Evolutionary conservation across 2,113 vertebrate genomes (phyloP), one percentile per base, ranked within the genome.

Genomic region (Pelobates fuscus): DNA sequence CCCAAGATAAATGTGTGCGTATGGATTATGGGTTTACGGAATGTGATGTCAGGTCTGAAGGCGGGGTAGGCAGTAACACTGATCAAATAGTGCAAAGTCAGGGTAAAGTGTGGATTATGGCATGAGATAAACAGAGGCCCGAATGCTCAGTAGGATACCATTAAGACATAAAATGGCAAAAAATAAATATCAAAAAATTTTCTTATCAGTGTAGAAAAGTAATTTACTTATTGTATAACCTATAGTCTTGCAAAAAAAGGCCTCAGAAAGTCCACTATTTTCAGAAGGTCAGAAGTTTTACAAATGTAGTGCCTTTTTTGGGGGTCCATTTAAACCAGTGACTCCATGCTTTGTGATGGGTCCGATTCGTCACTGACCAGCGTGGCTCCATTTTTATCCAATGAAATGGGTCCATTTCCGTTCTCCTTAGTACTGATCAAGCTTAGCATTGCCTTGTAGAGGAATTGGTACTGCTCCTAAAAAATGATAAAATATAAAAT

Each of bases 121-220:
- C 91, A 88, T 93, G 88, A 94, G 94, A 94, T 86, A 93, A 95
- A 92, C 84, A 89, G 90, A 93, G 94, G 93, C 12, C 44, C 92
- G 91, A 92, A 94, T 91, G 92, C 92, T 97, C 93, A 95, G 92
- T 95, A 95, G 94, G 92, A 96, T 94, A 96, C 95, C 94, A 93
- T 95, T 96, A 95, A 95, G 95, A 97, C 94, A 96, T 94, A 97
- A 96, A 97, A 96, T 96, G 94, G 94, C 94, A 96, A 96, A 96
- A 93, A 98, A 97, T 95, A 97, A 98, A 97, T 96, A 97, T 96
- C 93, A 96, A 98, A 97, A 95, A 91, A 93, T 95, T 89, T 60
- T 94, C 95, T 96, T 94, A 96, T 98, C 95, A 95, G 94, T 96
- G 95, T 98, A 98, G 96, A 98, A 97, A 98, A 97, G 95, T 96